Base-by-base conservation (phyloP, 2,888 invertebrate genomes). In the Odontocolon sp. region DNA sequence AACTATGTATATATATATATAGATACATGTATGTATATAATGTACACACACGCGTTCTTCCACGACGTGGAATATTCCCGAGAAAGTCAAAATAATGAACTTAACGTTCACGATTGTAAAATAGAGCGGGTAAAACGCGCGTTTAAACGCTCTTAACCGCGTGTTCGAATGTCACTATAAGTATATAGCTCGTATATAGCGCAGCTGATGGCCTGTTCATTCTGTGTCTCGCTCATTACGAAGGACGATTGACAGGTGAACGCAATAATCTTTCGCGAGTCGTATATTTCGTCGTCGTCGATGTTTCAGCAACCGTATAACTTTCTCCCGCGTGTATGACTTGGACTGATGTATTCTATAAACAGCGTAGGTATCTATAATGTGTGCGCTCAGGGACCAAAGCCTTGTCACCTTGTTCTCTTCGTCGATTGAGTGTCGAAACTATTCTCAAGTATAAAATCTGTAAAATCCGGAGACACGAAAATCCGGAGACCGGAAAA, bases 181-280 rank as follows among this genome's bases (percentile, higher is more conserved):
- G n/a, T n/a, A n/a, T n/a, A n/a, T 3, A 18, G 31, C 16, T 54
- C 54, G 9, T 31, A 5, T 54, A 33, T 33, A 54, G 36, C 8
- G 18, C 14, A 18, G 33, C 14, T 3, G 31, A 16, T 33, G 11
- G 33, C 18, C 31, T 18, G 16, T 52, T 42, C 23, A 45, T n/a
- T 59, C 47, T 3, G 33, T 63, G 18, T 63, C 21, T n/a, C 11
- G 54, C 40, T 23, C 54, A 61, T n/a, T 42, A 42, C 73, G 81
- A 81, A 78, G 68, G 73, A 73, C 78, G 68, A 76, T 79, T 76
- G 78, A 78, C 77, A 73, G 68, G 76, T 74, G 77, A 79, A 78
- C 67, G 78, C 69, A 81, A 81, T 78, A 76, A 76, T 73, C 73
- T 73, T 50, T 59, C 45, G 64, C 56, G 36, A 66, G n/a, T n/a